Evolutionary conservation across 2,888 invertebrate genomes (phyloP).

Genomic region (Mythimna pallens): DNA sequence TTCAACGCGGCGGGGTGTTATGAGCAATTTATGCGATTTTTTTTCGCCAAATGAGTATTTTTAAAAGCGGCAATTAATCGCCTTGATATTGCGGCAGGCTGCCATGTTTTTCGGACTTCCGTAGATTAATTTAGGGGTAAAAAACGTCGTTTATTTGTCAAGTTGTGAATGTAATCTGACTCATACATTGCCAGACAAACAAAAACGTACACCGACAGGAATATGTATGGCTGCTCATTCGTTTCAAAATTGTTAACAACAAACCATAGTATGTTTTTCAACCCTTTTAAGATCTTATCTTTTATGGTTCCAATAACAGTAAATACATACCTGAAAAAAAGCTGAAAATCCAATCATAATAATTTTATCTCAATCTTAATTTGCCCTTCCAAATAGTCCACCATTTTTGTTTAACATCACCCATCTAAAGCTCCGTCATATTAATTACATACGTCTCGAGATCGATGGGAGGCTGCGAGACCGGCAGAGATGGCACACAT

Average conservation of each 20-base stretch:
- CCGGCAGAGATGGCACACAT: conserved; percentile 29
- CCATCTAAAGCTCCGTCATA: conserved; percentile 49
- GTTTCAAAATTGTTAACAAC: conserved; percentile 17
- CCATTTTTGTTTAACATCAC: conserved; percentile 1
- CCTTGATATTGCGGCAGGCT: conserved; percentile 66
- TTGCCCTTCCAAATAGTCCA: neutral
- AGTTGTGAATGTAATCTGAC: conserved; percentile 53
- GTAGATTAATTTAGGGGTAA: conserved; percentile 62
- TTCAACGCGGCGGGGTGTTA: conserved; percentile 76
- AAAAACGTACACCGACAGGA: conserved; percentile 30
- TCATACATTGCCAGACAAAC: conserved; percentile 44
- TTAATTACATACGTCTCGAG: conserved; percentile 59
- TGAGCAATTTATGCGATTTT: conserved; percentile 79
- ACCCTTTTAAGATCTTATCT: neutral
- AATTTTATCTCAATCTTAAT: neutral
- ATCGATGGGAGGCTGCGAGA: conserved; percentile 43
- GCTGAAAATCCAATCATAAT: neutral
- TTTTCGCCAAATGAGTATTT: conserved; percentile 71
- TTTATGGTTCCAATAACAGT: neutral
- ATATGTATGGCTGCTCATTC: conserved; percentile 18
- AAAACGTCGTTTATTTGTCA: conserved; percentile 65
- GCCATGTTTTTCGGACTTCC: conserved; percentile 61
- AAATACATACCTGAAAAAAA: neutral
- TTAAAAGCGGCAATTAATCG: conserved; percentile 77
- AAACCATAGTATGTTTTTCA: neutral